phyloP scores from a whole-genome alignment of 2,113 vertebrate genomes.

The Beaufortia kweichowensis region DNA sequence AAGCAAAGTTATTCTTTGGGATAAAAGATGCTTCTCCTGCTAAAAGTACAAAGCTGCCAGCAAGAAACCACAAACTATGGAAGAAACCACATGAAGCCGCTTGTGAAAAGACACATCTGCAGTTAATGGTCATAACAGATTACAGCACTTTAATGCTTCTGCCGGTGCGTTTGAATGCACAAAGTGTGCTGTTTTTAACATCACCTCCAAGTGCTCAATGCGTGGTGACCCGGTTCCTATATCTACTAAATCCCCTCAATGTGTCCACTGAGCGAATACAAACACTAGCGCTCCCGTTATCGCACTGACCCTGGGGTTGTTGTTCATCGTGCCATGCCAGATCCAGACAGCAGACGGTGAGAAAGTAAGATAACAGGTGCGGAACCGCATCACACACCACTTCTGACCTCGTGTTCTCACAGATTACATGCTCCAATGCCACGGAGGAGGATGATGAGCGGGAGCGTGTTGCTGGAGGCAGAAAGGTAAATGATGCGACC shows the following conservation, averaged over 20 bases:
- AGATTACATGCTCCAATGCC: not conserved
- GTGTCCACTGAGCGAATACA: not conserved
- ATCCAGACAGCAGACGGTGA: conserved; percentile 10
- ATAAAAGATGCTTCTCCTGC: not conserved
- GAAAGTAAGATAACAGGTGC: not conserved
- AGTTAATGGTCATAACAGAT: no score
- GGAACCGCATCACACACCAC: not conserved
- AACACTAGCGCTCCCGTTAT: not conserved
- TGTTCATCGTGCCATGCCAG: not conserved
- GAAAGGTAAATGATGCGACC: not conserved
- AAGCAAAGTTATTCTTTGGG: not conserved
- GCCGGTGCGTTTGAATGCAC: not conserved
- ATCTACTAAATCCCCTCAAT: not conserved
- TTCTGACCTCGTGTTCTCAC: not conserved
- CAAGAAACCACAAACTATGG: not conserved
- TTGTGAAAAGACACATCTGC: not conserved
- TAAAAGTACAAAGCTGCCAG: not conserved
- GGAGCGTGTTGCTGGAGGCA: not conserved
- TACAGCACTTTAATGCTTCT: not conserved
- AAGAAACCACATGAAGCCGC: no score
- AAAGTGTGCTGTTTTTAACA: not conserved
- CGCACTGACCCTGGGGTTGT: not conserved
- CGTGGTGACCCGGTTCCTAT: not conserved
- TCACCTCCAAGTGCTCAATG: not conserved
- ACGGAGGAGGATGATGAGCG: not conserved